Evolutionary conservation across 2,113 vertebrate species (phyloP), one percentile per base, ranked within the genome.

Genomic region (Colossoma macropomum): DNA sequence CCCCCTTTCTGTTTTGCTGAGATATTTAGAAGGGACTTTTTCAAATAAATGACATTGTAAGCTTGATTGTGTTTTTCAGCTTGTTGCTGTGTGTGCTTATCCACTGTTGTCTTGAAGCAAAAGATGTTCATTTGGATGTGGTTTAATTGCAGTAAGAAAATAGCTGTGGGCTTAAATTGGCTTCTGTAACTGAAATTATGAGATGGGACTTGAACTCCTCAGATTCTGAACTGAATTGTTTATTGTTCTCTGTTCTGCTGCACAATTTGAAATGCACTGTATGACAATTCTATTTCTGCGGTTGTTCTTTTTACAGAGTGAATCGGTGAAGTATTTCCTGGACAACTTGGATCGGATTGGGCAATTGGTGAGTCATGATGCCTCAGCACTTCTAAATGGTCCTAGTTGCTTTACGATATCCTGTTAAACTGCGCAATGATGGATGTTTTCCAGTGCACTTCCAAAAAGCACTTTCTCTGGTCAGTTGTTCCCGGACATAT

Each of bases 301-400:
- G 72, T 45, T 16, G 16, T 80, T 0, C 59, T 16, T 0, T 59
- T 25, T 87, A 45, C 95, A 99, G 98, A 98, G 97, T 62, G 98
- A 99, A 88, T 99, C 98, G 0, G 97, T 99, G 87, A 99, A 98
- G 90, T 99, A 99, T 92, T 99, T 99, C 92, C 92, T 99, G 95
- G 98, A 99, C 88, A 98, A 97, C 92, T 91, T 99, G 94, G 97
- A 99, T 93, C 95, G 96, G n/a, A 97, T 99, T 0, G 98, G 97
- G 84, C 96, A 98, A 86, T 93, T 97, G 96, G 98, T 99, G 93
- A 98, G 97, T 94, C 81, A 82, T 28, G 56, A 84, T 38, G 30
- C 4, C 41, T 78, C 23, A 54, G n/a, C 66, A 77, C 3, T 73
- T 45, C 30, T 70, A 27, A 65, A 16, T 59, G 32, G 32, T 59